Conservation (phyloP, 2,113 vertebrate species). For the Elephas maximus region DNA sequence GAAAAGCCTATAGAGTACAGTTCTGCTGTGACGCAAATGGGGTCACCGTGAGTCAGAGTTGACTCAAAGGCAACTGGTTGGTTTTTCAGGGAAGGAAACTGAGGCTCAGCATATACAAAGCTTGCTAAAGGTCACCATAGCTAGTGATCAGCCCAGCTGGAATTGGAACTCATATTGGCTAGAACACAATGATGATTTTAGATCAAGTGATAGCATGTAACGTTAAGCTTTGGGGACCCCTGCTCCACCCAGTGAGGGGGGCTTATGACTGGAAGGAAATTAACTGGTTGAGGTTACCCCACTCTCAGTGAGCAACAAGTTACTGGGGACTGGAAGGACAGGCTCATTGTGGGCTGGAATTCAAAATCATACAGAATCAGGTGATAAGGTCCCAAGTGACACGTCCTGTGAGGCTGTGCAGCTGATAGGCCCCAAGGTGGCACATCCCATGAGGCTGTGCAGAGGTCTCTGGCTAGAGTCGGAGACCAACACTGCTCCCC, state of each 20-base stretch:
- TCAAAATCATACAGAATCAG: background rate
- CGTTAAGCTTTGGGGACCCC: background rate
- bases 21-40: background rate
- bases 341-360: background rate
- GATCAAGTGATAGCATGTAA: background rate
- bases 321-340: background rate
- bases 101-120: background rate
- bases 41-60: background rate
- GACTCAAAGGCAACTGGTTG: background rate
- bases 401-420: background rate
- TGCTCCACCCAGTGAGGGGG: background rate
- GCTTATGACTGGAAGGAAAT: background rate
- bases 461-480: background rate
- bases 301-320: background rate
- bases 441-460: background rate
- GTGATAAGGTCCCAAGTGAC: background rate
- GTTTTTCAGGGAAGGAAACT: background rate
- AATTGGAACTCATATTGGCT: background rate
- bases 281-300: background rate
- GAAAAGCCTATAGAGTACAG: background rate
- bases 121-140: background rate
- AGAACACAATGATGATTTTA: background rate
- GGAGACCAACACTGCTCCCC: no score
- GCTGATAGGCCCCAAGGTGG: background rate
- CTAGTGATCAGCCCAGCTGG: background rate